Percentiles rank a stretch among this genome's conserved stretches.
Evolutionary conservation across 2,888 invertebrate genomes (phyloP).

Genomic region (Apamea monoglypha): DNA sequence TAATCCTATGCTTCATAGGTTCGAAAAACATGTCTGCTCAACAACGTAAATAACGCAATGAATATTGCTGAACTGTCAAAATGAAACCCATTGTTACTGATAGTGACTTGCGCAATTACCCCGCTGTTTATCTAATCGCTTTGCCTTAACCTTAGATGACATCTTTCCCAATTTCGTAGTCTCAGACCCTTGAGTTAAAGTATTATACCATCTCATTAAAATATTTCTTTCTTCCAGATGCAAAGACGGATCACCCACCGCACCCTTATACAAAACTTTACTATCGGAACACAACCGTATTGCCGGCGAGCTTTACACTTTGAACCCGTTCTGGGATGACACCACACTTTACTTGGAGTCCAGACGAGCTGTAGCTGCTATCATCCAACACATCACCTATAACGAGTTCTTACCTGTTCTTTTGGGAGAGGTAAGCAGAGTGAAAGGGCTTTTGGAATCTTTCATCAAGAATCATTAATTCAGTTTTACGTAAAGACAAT

Average conservation of each 20-base stretch:
- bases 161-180: background rate
- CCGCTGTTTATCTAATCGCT: background rate
- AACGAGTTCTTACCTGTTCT: slow-evolving; percentile 95
- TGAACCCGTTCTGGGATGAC: slow-evolving; percentile 95
- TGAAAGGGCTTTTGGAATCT: background rate
- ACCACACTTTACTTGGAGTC: slow-evolving; percentile 94
- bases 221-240: slow-evolving; percentile 82
- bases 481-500: background rate
- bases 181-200: background rate
- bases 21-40: too few species aligned
- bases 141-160: background rate
- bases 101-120: too few species aligned
- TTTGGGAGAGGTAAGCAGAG: slow-evolving; percentile 92
- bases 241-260: slow-evolving; percentile 91
- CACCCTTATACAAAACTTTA: slow-evolving; percentile 93
- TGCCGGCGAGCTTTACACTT: slow-evolving; percentile 92
- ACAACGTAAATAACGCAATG: too few species aligned
- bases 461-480: background rate
- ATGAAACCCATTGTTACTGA: too few species aligned
- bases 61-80: too few species aligned
- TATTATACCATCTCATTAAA: background rate
- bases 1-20: too few species aligned
- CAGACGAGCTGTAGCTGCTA: slow-evolving; percentile 93
- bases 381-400: slow-evolving; percentile 96
- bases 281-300: slow-evolving; percentile 95